Evolutionary conservation across 2,113 vertebrate genomes (phyloP).

Genomic region (Rhinichthys klamathensis): DNA sequence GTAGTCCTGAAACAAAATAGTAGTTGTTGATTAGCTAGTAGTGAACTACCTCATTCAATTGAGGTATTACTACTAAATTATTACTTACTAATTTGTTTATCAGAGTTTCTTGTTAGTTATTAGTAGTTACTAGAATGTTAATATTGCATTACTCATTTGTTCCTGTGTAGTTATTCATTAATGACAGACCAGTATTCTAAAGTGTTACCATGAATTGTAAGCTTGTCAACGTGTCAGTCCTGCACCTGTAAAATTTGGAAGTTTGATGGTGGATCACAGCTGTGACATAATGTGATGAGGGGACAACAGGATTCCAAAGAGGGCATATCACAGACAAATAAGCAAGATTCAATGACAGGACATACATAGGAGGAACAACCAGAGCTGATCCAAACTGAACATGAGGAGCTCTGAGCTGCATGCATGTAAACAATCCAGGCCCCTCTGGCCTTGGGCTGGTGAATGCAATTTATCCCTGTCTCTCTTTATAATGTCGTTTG

Average conservation of each 20-base stretch:
- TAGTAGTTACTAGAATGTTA: too few species aligned
- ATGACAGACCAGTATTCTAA: too few species aligned
- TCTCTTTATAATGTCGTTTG: slow-evolving; percentile 19
- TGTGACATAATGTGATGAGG: not conserved
- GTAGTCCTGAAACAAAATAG: too few species aligned
- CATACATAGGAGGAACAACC: slow-evolving; percentile 28
- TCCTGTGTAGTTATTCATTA: too few species aligned
- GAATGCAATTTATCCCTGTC: slow-evolving; percentile 31
- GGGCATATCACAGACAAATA: not conserved
- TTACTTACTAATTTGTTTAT: too few species aligned
- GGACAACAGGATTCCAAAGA: not conserved
- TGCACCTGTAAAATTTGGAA: not conserved
- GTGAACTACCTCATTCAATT: too few species aligned
- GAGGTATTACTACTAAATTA: too few species aligned
- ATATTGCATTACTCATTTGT: too few species aligned
- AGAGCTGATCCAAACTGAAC: slow-evolving; percentile 18
- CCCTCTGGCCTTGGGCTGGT: slow-evolving; percentile 14
- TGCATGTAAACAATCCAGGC: not conserved
- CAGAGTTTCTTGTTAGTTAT: too few species aligned
- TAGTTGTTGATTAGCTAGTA: too few species aligned
- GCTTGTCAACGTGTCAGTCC: not conserved
- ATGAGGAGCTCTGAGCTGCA: not conserved
- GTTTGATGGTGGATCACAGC: slow-evolving; percentile 10
- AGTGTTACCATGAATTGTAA: not conserved
- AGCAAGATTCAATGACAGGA: slow-evolving; percentile 7